Percentiles rank a stretch among this genome's conserved stretches.
Conservation (phyloP, 2,797 vertebrate genomes). For the Lycodopsis pacificus region DNA sequence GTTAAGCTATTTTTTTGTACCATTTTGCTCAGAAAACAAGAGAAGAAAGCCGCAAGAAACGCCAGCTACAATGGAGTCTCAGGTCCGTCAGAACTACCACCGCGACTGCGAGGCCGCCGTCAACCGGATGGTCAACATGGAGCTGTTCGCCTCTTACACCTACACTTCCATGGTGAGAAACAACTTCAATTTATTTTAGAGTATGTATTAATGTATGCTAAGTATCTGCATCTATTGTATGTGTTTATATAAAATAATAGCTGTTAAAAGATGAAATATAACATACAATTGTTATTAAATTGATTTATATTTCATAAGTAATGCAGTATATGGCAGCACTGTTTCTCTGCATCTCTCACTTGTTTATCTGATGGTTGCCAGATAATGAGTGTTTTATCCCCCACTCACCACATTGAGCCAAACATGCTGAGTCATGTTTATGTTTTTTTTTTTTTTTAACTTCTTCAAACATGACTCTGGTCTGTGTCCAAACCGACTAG, state of each 20-base stretch:
- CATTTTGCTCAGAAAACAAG: slow-evolving; percentile 67
- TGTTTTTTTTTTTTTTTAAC: neutral
- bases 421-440: slow-evolving; percentile 24
- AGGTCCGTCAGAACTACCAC: slow-evolving; percentile 90
- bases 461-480: neutral
- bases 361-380: neutral
- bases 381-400: neutral
- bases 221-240: too few relatives aligned
- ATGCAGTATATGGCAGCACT: too few relatives aligned
- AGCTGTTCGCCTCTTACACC: slow-evolving; percentile 85
- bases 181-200: neutral
- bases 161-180: slow-evolving; percentile 88
- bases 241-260: too few relatives aligned
- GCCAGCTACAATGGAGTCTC: slow-evolving; percentile 85
- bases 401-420: slow-evolving; percentile 12
- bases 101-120: slow-evolving; percentile 87
- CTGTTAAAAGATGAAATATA: too few relatives aligned
- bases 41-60: neutral
- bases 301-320: too few relatives aligned
- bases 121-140: slow-evolving; percentile 89
- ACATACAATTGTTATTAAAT: too few relatives aligned
- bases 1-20: slow-evolving; percentile 70
- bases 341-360: too few relatives aligned
- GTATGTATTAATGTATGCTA: too few relatives aligned
- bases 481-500: neutral